Base-by-base conservation (phyloP, 2,888 invertebrate species). In the Crocallis elinguaria region DNA sequence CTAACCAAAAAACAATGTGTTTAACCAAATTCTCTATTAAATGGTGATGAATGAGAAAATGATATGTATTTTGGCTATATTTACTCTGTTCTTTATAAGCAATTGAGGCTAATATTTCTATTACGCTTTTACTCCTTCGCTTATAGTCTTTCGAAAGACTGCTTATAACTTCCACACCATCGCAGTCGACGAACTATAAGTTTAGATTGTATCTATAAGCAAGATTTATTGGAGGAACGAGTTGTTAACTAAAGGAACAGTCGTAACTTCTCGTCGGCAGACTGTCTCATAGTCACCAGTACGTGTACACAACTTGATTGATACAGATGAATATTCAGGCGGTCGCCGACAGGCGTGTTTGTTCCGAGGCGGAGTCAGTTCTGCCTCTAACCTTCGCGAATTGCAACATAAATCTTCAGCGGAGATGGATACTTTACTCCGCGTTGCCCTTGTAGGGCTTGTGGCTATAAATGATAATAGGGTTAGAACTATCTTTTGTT, bases 261-360 rank as follows among this genome's bases (percentile, higher is more conserved):
- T 62, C 75, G 70, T 79, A 75, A 75, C 70, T 81, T 69, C 69
- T 77, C 68, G 32, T 45, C 44, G 39, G 25, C 48, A 33, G 73
- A 79, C 77, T 77, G 77, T 77, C 69, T 72, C 71, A 62, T 66
- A 69, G 77, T 73, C 29, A 32, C 21, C 32, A 45, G 30, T 42
- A 52, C 57, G 54, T 83, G 84, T 82, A 81, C 75, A 72, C 73
- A 65, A 69, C 70, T 77, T 84, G 87, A 85, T 86, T 84, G 85
- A 86, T 85, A 79, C 73, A 75, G 79, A 84, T 83, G 78, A 84
- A 84, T 86, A 84, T 83, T 80, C 75, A 75, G 73, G 66, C 69
- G 60, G 69, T 71, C 73, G 74, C 73, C 77, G 71, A 77, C 77
- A 80, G 77, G 61, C 71, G 73, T 69, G 75, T 81, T 77, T 74